These are phyloP conservation scores for Neomonachus schauinslandi DNA, from an alignment of 2,113 vertebrate genomes.

Conservation along the genomic window DNA sequence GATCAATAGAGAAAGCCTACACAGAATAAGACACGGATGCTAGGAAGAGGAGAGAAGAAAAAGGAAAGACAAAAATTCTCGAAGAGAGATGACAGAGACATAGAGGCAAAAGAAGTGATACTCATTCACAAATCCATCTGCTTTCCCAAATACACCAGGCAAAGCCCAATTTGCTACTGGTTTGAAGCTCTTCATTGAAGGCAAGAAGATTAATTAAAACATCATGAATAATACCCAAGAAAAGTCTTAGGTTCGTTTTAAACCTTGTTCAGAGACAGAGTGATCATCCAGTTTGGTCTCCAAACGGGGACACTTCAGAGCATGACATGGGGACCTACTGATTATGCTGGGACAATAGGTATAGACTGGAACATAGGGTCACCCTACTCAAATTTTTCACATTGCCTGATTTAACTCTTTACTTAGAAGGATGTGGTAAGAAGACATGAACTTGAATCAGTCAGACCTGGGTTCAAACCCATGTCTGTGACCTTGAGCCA, in stretches of 20 bases:
- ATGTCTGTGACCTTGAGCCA: background rate
- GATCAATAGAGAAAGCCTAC: background rate
- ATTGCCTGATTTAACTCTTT: background rate
- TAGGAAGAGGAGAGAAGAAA: background rate
- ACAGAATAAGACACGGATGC: background rate
- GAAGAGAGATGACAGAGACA: background rate
- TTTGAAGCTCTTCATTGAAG: background rate
- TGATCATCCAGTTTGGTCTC: background rate
- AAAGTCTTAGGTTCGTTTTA: background rate
- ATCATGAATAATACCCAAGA: background rate
- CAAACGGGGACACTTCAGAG: background rate
- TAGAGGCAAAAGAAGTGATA: background rate
- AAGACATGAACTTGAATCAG: background rate
- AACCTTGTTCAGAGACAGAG: background rate
- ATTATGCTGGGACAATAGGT: background rate
- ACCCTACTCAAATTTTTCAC: background rate
- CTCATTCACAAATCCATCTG: background rate
- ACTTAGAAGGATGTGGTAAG: background rate
- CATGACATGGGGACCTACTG: background rate
- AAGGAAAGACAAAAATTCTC: background rate
- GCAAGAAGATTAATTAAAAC: background rate
- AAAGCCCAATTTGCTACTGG: background rate
- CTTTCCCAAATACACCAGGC: background rate
- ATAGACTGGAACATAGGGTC: background rate
- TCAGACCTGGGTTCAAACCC: background rate